Evolutionary conservation across 2,888 invertebrate species (phyloP), one percentile per base, ranked within the genome.

Genomic region (Phanerotoma sp.): DNA sequence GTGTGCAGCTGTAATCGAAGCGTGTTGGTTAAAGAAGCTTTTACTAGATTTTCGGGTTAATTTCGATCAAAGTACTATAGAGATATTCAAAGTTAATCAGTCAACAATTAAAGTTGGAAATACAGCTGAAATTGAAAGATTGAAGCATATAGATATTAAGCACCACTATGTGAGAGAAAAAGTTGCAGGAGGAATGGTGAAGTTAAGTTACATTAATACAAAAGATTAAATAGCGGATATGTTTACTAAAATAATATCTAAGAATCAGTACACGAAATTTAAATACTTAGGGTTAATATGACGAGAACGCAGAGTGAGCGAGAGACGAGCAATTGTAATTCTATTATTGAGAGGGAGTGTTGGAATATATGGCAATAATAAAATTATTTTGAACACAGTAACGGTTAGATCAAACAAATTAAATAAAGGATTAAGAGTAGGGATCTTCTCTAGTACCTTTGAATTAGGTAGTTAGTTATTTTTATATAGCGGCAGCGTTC

Each of bases 21-120:
- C 59, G 13, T 63, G 1, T 61, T 58, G 60, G 15, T 53, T 35
- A 11, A 53, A 10, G 50, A 56, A 54, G 33, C 59, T 15, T 9
- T 61, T 3, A 38, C 35, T 25, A 5, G 44, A 44, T 25, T 15
- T 44, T 16, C 7, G 13, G 10, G 15, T 16, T 5, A 16, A 44
- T 16, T 9, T 16, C 5, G 10, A 15, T n/a, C 13, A 13, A 13
- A 28, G 16, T 13, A 25, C 44, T 15, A 15, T 21, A 15, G 15
- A n/a, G 9, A 25, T 48, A 5, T 25, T 16, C 21, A 37, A 30
- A 15, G 48, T 37, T 15, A 48, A 48, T 37, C 48, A 48, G 15
- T 1, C 20, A n/a, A 33, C 48, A n/a, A 48, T 48, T 16, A 48
- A 21, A 25, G 9, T 48, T 11, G 21, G 11, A 21, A 48, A 21